These are phyloP conservation scores for Platyrinchus mystaceus DNA, from an alignment of 2,797 vertebrate genomes.

Conservation along the genomic window DNA sequence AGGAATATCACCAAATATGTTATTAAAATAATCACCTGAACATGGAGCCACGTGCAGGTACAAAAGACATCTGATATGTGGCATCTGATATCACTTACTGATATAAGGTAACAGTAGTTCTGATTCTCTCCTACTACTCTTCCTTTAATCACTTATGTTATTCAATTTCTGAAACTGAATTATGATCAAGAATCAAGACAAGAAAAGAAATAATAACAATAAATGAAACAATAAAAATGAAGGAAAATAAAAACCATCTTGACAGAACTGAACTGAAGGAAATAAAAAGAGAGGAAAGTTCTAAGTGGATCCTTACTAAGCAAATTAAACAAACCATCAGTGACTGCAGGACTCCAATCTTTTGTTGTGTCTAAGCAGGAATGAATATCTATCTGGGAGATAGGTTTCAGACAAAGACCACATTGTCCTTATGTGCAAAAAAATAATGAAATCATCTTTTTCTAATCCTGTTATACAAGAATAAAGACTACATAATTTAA, in stretches of 20 bases:
- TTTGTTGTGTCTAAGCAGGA: not conserved
- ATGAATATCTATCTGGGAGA: not conserved
- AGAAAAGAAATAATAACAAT: not conserved
- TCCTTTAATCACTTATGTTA: not conserved
- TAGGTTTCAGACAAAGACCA: not conserved
- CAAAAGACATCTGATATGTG: not conserved
- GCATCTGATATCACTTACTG: not conserved
- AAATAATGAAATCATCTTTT: not conserved
- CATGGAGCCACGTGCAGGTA: not conserved
- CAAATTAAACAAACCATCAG: not conserved
- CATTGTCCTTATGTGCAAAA: not conserved
- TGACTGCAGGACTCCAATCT: not conserved
- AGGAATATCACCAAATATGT: not conserved
- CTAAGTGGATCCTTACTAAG: not conserved
- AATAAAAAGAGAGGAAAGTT: not conserved
- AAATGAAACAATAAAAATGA: not conserved
- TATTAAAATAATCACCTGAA: not conserved
- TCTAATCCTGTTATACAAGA: not conserved
- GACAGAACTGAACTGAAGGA: not conserved
- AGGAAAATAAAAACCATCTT: not conserved
- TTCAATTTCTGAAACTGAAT: not conserved
- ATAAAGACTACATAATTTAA: not conserved
- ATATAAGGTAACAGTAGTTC: not conserved
- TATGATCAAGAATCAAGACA: not conserved
- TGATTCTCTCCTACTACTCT: not conserved